A percentile compares a stretch with the other conserved stretches of the same genome.
phyloP scores from a whole-genome alignment of 2,797 vertebrate genomes.

The Peromyscus attwateri region DNA sequence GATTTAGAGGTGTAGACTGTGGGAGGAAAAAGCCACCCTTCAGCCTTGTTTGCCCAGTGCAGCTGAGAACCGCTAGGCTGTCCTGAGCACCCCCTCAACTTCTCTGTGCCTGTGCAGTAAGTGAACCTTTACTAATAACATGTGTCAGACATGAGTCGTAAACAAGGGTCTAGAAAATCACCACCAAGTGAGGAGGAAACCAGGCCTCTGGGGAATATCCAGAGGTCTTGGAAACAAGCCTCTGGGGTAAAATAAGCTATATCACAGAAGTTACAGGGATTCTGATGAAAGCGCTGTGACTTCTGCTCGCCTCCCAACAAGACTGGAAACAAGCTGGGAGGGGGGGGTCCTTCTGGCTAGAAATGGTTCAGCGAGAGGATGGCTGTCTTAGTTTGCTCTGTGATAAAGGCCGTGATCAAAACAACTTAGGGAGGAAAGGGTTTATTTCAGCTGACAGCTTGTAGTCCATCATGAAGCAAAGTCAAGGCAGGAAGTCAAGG shows the following conservation, averaged over 20 bases:
- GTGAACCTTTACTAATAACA: not conserved
- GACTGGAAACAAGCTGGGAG: rapidly evolving
- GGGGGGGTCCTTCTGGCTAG: not conserved
- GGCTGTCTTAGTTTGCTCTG: not conserved
- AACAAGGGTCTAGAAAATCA: not conserved
- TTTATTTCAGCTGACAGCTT: not conserved
- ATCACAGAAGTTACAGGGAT: not conserved
- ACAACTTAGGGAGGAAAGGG: not conserved
- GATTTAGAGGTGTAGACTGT: too few species aligned
- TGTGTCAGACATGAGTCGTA: not conserved
- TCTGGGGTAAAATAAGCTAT: not conserved
- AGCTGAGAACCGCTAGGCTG: not conserved
- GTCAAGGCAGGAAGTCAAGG: not conserved
- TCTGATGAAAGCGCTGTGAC: not conserved
- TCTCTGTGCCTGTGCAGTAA: not conserved
- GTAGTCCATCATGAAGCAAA: not conserved
- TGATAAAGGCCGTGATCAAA: not conserved
- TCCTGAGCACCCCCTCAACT: not conserved
- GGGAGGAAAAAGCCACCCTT: not conserved
- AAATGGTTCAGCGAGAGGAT: not conserved
- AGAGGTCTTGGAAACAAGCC: not conserved
- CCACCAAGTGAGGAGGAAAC: not conserved
- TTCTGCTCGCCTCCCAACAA: not conserved
- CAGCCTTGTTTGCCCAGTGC: too few species aligned
- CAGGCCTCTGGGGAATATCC: not conserved